Conservation (phyloP, 1,140 invertebrate species). For the Platyscapa corneri region DNA sequence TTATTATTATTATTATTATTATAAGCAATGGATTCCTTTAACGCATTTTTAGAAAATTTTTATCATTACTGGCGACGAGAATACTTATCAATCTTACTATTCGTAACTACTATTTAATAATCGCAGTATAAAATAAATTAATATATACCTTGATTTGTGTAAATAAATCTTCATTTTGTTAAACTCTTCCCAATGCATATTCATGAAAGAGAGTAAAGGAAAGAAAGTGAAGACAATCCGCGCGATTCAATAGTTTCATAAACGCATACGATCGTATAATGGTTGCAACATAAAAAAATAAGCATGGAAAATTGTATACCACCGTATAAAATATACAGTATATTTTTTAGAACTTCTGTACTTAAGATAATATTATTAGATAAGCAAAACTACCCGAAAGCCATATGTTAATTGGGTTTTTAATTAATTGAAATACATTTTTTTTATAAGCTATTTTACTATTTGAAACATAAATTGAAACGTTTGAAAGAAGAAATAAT, state of each 20-base stretch:
- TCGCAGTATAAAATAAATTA: not conserved
- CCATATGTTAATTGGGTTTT: no score
- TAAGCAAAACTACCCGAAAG: no score
- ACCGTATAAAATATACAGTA: not conserved
- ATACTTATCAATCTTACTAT: not conserved
- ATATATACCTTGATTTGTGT: not conserved
- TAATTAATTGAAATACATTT: no score
- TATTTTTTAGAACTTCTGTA: not conserved
- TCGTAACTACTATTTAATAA: not conserved
- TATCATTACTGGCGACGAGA: not conserved
- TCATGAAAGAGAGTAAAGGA: not conserved
- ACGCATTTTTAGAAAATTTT: not conserved
- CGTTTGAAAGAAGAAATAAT: no score
- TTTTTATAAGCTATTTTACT: no score
- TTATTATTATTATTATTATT: no score
- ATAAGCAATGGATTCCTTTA: not conserved
- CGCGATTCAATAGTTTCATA: not conserved
- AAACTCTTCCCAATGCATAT: not conserved
- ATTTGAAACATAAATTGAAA: no score
- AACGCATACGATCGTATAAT: not conserved
- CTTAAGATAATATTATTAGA: no score
- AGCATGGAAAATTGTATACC: not conserved
- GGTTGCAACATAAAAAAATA: not conserved
- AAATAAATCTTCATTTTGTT: constrained; percentile 3
- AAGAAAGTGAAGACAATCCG: not conserved